Percentiles rank a stretch among this genome's conserved stretches.
phyloP scores from a whole-genome alignment of 2,888 invertebrate genomes.

The Ochlodes sylvanus region DNA sequence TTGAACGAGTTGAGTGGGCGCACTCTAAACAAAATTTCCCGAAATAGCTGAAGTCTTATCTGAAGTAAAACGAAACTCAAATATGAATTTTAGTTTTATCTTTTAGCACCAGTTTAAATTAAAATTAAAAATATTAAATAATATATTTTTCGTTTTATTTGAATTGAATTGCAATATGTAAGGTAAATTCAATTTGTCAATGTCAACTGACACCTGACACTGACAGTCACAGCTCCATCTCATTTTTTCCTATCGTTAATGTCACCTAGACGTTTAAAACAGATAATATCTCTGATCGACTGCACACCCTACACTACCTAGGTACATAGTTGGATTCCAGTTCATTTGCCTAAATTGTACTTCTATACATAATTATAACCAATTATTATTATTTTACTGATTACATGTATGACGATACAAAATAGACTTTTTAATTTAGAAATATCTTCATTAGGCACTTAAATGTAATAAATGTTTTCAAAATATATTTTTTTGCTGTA shows the following conservation, averaged over 20 bases:
- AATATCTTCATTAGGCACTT: conserved; percentile 22
- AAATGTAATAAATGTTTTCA: conserved; percentile 7
- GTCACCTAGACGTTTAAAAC: too few relatives aligned
- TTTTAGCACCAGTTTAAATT: too few relatives aligned
- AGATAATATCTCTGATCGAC: too few relatives aligned
- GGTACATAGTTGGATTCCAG: neutral
- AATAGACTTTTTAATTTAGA: conserved; percentile 8
- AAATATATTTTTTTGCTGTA: conserved; percentile 2
- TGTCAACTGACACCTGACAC: neutral
- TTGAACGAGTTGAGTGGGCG: neutral
- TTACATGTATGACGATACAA: conserved; percentile 8
- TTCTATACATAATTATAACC: neutral
- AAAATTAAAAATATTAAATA: too few relatives aligned
- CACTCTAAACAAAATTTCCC: neutral
- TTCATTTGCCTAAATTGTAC: neutral
- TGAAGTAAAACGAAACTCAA: too few relatives aligned
- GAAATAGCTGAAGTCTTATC: too few relatives aligned
- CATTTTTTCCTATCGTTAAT: too few relatives aligned
- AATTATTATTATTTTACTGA: conserved; percentile 2
- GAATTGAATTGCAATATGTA: too few relatives aligned
- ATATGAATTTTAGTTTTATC: too few relatives aligned
- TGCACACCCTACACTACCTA: neutral
- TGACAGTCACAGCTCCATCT: too few relatives aligned
- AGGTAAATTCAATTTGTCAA: neutral
- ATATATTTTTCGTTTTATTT: too few relatives aligned